Percentiles rank a stretch among this genome's conserved stretches.
These are phyloP conservation scores for Anas platyrhynchos DNA, from an alignment of 2,113 vertebrate species.

Conservation along the genomic window DNA sequence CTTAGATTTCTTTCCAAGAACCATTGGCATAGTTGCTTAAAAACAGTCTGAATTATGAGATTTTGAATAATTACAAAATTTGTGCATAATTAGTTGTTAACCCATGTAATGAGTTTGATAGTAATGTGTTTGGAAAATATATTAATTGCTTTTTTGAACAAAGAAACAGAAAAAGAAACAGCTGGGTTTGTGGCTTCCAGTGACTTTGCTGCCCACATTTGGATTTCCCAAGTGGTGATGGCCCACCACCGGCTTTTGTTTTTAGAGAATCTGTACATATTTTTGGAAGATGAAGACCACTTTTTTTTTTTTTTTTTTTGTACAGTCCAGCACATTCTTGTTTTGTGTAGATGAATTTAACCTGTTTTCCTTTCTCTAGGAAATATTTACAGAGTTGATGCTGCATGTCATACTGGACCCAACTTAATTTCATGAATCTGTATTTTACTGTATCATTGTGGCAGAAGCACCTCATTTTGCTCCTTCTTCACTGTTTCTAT, in stretches of 20 bases:
- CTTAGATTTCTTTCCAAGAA: neutral
- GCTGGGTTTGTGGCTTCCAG: neutral
- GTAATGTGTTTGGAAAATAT: neutral
- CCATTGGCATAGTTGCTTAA: neutral
- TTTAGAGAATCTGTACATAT: neutral
- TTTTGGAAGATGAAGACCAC: neutral
- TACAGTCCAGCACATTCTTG: neutral
- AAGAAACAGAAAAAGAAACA: neutral
- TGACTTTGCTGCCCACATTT: neutral
- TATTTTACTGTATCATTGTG: neutral
- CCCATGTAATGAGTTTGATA: neutral
- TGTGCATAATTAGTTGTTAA: too few relatives aligned
- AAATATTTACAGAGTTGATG: neutral
- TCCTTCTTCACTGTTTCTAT: neutral
- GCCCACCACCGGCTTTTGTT: neutral
- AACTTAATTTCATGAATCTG: neutral
- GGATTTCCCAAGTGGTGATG: neutral
- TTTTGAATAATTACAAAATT: neutral
- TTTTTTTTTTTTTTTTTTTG: neutral
- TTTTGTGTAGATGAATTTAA: neutral
- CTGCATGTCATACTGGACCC: neutral
- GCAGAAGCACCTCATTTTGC: neutral
- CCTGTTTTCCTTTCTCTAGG: neutral
- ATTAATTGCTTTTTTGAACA: neutral
- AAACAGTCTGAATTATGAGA: neutral